Conservation (phyloP, 2,888 invertebrate genomes). For the Mechanitis messenoides region DNA sequence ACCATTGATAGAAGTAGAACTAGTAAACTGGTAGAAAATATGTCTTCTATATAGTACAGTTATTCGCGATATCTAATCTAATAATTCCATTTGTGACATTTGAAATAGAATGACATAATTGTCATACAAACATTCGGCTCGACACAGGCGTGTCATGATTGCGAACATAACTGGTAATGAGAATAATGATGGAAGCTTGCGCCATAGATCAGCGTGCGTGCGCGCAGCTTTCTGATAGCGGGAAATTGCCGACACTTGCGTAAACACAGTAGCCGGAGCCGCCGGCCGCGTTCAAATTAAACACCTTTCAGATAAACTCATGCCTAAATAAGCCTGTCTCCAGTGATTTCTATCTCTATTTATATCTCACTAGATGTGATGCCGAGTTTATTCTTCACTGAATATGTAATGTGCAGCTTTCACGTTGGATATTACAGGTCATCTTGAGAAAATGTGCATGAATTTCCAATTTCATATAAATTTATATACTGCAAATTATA, state of each 20-base stretch:
- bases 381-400: slow-evolving; percentile 11
- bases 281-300: slow-evolving; percentile 26
- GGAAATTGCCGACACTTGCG: slow-evolving; percentile 65
- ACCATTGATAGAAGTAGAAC: too few relatives aligned
- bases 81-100: background rate
- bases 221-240: slow-evolving; percentile 59
- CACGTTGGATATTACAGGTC: slow-evolving; percentile 8
- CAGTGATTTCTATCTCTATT: slow-evolving; percentile 25
- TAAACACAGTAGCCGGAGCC: slow-evolving; percentile 56
- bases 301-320: slow-evolving; percentile 28
- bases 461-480: too few relatives aligned
- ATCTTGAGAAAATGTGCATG: too few relatives aligned
- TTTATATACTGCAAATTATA: too few relatives aligned
- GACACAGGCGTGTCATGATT: slow-evolving; percentile 48
- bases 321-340: slow-evolving; percentile 28
- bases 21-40: too few relatives aligned
- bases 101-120: slow-evolving; percentile 9
- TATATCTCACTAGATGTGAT: slow-evolving; percentile 22
- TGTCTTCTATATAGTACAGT: too few relatives aligned
- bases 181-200: slow-evolving; percentile 70
- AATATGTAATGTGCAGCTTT: slow-evolving; percentile 19
- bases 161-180: slow-evolving; percentile 58
- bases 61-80: background rate
- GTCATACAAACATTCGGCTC: slow-evolving; percentile 35
- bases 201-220: slow-evolving; percentile 60